A percentile compares a stretch with the other conserved stretches of the same genome.
Conservation (phyloP, 1,140 invertebrate species). For the Macrostomum lignano region DNA sequence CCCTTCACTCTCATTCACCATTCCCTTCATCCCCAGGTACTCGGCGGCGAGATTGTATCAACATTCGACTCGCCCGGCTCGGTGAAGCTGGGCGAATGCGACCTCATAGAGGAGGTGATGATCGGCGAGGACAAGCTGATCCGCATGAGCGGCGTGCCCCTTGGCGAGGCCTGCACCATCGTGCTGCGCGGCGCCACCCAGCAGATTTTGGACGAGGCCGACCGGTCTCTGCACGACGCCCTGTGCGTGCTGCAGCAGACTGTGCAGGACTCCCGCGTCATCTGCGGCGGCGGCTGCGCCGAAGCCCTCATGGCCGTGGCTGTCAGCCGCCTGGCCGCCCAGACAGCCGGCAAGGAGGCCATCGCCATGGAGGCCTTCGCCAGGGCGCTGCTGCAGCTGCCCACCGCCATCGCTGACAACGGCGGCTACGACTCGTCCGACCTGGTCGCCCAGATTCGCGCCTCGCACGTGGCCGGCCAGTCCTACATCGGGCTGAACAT, state of each 20-base stretch:
- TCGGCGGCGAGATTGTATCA: slow-evolving; percentile 81
- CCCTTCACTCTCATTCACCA: no score
- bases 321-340: slow-evolving; percentile 38
- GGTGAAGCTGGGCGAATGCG: slow-evolving; percentile 70
- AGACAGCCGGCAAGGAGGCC: slow-evolving; percentile 81
- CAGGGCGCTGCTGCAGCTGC: slow-evolving; percentile 48
- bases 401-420: slow-evolving; percentile 85
- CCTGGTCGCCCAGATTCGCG: slow-evolving; percentile 56
- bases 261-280: slow-evolving; percentile 59
- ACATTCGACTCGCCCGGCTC: slow-evolving; percentile 76
- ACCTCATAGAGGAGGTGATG: slow-evolving; percentile 83
- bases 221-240: slow-evolving; percentile 85
- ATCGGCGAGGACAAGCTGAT: slow-evolving; percentile 87
- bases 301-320: slow-evolving; percentile 6
- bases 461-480: slow-evolving; percentile 50
- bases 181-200: slow-evolving; percentile 90
- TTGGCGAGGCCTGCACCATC: slow-evolving; percentile 77
- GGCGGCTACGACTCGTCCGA: slow-evolving; percentile 90
- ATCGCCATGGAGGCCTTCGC: slow-evolving; percentile 88
- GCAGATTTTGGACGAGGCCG: slow-evolving; percentile 93
- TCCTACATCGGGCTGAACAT: slow-evolving; percentile 62
- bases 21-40: no score
- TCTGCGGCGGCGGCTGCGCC: slow-evolving; percentile 53
- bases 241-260: slow-evolving; percentile 82
- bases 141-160: slow-evolving; percentile 36